Percentiles rank a stretch among this genome's conserved stretches.
phyloP scores from a whole-genome alignment of 2,888 invertebrate genomes.

The Ditylenchus weischeri region DNA sequence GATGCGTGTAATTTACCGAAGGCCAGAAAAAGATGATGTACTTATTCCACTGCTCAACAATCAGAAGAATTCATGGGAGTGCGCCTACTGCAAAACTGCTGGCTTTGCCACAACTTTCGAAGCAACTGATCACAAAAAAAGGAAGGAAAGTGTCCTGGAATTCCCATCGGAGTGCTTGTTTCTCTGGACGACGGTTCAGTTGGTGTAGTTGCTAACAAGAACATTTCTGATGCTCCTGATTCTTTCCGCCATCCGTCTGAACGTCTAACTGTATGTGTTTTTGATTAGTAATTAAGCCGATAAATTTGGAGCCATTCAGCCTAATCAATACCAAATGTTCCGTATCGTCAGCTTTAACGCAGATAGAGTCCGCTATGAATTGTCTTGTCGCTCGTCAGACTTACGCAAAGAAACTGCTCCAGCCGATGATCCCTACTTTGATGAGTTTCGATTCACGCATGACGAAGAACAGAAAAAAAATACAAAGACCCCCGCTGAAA shows the following conservation, averaged over 20 bases:
- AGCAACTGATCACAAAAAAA: neutral
- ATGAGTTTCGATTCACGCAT: too few species aligned
- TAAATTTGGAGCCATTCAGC: conserved; percentile 7
- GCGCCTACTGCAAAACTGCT: conserved; percentile 19
- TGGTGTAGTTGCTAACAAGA: conserved; percentile 88
- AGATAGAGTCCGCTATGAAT: conserved; percentile 77
- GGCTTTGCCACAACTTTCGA: conserved; percentile 9
- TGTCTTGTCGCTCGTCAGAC: conserved; percentile 88
- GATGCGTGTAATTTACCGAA: conserved; percentile 54
- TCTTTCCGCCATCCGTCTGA: conserved; percentile 2
- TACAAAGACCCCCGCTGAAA: too few species aligned
- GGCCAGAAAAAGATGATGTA: conserved; percentile 13
- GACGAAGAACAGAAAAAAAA: too few species aligned
- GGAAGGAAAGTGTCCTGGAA: conserved; percentile 75
- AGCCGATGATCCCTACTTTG: too few species aligned
- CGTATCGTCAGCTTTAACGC: conserved; percentile 69
- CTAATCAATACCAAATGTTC: conserved; percentile 21
- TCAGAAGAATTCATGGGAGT: conserved; percentile 17
- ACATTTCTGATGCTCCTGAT: conserved; percentile 80
- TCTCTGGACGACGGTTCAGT: conserved; percentile 82
- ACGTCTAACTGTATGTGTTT: neutral
- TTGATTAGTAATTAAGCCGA: neutral
- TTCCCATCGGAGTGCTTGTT: conserved; percentile 78
- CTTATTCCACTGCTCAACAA: conserved; percentile 7
- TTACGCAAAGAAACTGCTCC: conserved; percentile 61